These are phyloP conservation scores for Stramonita haemastoma DNA, from an alignment of 2,888 invertebrate species.

Conservation along the genomic window DNA sequence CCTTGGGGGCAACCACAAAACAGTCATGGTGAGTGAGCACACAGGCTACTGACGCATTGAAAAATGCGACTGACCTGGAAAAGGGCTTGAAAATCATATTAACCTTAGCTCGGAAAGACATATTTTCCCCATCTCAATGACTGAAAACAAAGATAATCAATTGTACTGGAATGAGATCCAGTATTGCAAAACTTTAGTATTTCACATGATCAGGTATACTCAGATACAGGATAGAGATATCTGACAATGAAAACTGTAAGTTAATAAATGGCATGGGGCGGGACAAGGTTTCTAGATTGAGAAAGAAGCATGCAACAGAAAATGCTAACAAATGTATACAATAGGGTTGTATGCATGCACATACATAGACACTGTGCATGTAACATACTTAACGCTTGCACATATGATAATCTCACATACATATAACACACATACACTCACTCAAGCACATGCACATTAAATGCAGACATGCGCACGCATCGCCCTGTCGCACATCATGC, in stretches of 20 bases:
- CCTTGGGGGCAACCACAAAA: constrained; percentile 92
- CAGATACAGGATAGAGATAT: no score
- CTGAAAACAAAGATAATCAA: no score
- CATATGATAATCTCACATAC: background rate
- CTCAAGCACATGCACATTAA: background rate
- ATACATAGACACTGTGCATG: background rate
- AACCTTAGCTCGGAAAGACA: background rate
- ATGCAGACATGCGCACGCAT: background rate
- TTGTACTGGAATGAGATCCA: no score
- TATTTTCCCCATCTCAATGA: background rate
- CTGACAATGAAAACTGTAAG: background rate
- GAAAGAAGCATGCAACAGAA: background rate
- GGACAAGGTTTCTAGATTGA: background rate
- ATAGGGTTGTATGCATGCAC: background rate
- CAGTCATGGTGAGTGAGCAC: constrained; percentile 77
- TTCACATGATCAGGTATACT: no score
- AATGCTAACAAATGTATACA: background rate
- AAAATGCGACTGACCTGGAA: no score
- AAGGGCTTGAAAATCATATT: background rate
- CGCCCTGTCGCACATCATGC: no score
- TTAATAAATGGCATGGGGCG: background rate
- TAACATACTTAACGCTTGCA: background rate
- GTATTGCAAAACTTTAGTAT: no score
- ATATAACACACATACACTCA: background rate
- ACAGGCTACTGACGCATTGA: no score